These are phyloP conservation scores for Atta cephalotes DNA, from an alignment of 1,140 invertebrate genomes.

Conservation along the genomic window DNA sequence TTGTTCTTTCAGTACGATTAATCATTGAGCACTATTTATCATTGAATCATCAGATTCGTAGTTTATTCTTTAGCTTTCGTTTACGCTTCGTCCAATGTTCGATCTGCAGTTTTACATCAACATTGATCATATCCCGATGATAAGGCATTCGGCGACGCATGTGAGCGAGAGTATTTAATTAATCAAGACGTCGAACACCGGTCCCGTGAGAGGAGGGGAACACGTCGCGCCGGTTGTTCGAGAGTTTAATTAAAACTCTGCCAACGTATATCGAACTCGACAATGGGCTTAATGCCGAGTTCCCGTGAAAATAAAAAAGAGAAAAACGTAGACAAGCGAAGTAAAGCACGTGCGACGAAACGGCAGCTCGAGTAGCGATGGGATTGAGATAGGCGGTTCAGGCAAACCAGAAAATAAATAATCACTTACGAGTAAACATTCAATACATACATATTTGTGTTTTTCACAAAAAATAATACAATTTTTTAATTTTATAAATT, in stretches of 20 bases:
- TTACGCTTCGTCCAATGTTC: background rate
- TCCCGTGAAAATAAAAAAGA: constrained; percentile 12
- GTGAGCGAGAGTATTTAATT: constrained; percentile 11
- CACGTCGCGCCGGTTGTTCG: background rate
- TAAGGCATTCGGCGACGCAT: background rate
- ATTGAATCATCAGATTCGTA: background rate
- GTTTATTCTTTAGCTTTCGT: background rate
- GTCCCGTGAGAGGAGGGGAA: background rate
- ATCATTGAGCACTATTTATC: too few species aligned
- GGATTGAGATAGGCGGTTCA: background rate
- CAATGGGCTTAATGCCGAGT: constrained; percentile 51
- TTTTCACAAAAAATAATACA: background rate
- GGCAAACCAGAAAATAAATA: background rate
- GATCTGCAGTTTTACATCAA: background rate
- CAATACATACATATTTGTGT: background rate
- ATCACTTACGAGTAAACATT: background rate
- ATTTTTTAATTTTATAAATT: background rate
- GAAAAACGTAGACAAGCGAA: background rate
- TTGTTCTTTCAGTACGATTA: too few species aligned
- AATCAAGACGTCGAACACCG: constrained; percentile 26
- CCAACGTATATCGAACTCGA: constrained; percentile 47
- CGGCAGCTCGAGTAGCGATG: background rate
- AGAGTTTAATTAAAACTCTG: constrained; percentile 56
- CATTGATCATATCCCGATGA: background rate
- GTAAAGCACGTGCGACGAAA: constrained; percentile 11